Percentiles rank a stretch among this genome's conserved stretches.
Evolutionary conservation across 1,140 invertebrate genomes (phyloP).

Genomic region (Pararge aegeria): DNA sequence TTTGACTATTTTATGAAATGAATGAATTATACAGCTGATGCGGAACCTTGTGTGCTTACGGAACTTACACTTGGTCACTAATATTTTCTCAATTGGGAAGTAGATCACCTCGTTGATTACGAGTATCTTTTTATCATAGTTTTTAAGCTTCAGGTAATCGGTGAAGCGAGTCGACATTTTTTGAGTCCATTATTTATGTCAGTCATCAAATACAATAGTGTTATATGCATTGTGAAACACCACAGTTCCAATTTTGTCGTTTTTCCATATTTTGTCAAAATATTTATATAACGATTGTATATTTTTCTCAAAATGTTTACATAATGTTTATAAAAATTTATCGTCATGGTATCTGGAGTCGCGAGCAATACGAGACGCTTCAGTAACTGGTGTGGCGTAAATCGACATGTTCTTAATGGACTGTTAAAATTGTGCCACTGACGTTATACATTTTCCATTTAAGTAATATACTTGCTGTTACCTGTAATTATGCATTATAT

Average conservation of each 20-base stretch:
- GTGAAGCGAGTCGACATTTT: conserved; percentile 57
- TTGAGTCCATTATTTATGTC: conserved; percentile 53
- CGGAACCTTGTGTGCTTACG: background rate
- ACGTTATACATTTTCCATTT: background rate
- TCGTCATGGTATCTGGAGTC: conserved; percentile 14
- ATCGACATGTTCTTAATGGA: conserved; percentile 42
- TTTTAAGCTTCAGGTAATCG: conserved; percentile 51
- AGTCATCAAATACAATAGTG: conserved; percentile 29
- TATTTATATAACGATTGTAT: conserved; percentile 25
- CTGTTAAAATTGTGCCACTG: conserved; percentile 53
- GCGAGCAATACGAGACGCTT: conserved; percentile 17
- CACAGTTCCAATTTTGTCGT: conserved; percentile 10
- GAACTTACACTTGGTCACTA: background rate
- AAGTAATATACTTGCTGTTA: too few relatives aligned
- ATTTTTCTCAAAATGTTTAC: conserved; percentile 20
- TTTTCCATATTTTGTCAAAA: conserved; percentile 19
- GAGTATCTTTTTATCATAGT: conserved; percentile 69
- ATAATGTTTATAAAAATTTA: conserved; percentile 20
- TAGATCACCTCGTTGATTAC: conserved; percentile 74
- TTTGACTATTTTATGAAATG: too few relatives aligned
- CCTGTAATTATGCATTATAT: background rate
- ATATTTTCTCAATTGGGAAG: conserved; percentile 66
- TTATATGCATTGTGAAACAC: conserved; percentile 21
- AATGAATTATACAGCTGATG: background rate
- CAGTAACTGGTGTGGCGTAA: conserved; percentile 17